Conservation (phyloP, 1,140 invertebrate genomes). For the Ceratitis capitata region DNA sequence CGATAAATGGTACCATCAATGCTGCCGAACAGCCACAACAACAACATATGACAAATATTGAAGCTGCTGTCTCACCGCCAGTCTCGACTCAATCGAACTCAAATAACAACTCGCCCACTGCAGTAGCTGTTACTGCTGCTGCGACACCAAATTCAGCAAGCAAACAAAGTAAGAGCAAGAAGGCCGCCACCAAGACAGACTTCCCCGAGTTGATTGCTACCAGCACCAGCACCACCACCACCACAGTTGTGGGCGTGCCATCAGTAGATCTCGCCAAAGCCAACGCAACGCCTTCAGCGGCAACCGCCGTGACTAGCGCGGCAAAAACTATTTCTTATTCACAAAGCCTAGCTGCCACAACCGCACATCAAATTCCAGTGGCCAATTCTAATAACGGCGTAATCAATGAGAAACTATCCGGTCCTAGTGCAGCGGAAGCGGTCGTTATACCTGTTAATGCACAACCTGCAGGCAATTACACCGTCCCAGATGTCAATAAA, state of each 20-base stretch:
- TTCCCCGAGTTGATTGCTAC: constrained; percentile 56
- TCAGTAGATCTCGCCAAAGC: not conserved
- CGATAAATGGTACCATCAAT: not conserved
- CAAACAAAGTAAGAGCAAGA: constrained; percentile 49
- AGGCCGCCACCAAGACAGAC: constrained; percentile 49
- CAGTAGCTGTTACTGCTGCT: not conserved
- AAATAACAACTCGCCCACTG: not conserved
- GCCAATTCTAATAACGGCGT: not conserved
- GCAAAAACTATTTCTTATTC: constrained; percentile 47
- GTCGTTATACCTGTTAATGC: not conserved
- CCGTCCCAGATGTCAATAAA: constrained; percentile 20
- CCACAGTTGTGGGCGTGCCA: not conserved
- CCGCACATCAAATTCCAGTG: not conserved
- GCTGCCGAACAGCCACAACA: constrained; percentile 39
- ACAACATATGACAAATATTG: not conserved
- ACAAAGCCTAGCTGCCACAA: constrained; percentile 44
- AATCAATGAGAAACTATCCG: not conserved
- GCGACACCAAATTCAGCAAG: not conserved
- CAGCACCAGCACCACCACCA: no score
- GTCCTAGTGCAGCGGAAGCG: not conserved
- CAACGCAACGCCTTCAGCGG: not conserved
- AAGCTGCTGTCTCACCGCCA: not conserved
- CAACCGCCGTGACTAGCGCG: not conserved
- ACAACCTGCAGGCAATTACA: not conserved
- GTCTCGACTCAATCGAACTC: not conserved